Conservation (phyloP, 2,797 vertebrate genomes). For the Sebastes vulpes region DNA sequence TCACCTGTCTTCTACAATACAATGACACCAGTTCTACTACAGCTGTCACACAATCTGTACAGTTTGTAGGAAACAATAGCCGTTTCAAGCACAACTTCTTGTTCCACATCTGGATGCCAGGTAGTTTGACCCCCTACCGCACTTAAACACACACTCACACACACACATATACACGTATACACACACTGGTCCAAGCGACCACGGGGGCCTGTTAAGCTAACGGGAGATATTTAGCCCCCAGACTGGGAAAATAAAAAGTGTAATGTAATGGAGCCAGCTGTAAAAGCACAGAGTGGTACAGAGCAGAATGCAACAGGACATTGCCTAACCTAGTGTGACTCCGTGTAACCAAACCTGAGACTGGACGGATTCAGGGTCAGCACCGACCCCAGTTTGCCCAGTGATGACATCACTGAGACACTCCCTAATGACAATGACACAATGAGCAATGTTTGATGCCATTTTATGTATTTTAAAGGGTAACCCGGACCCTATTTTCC, state of each 20-base stretch:
- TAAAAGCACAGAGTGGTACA: constrained; percentile 77
- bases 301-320: constrained; percentile 47
- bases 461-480: neutral
- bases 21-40: neutral
- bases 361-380: constrained; percentile 26
- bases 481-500: too few relatives aligned
- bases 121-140: constrained; percentile 45
- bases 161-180: constrained; percentile 14
- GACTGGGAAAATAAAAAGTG: constrained; percentile 82
- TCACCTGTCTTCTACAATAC: neutral
- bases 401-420: neutral
- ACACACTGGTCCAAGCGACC: constrained; percentile 43
- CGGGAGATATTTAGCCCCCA: constrained; percentile 77
- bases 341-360: constrained; percentile 14
- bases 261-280: constrained; percentile 80
- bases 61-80: constrained; percentile 45
- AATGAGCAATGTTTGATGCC: neutral
- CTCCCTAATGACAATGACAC: neutral
- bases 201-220: constrained; percentile 77
- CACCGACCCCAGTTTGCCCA: neutral
- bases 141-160: constrained; percentile 24
- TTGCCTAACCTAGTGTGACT: neutral
- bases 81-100: constrained; percentile 25
- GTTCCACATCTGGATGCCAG: constrained; percentile 80
- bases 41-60: neutral